Conservation (phyloP, 2,888 invertebrate genomes). For the Troides aeacus region DNA sequence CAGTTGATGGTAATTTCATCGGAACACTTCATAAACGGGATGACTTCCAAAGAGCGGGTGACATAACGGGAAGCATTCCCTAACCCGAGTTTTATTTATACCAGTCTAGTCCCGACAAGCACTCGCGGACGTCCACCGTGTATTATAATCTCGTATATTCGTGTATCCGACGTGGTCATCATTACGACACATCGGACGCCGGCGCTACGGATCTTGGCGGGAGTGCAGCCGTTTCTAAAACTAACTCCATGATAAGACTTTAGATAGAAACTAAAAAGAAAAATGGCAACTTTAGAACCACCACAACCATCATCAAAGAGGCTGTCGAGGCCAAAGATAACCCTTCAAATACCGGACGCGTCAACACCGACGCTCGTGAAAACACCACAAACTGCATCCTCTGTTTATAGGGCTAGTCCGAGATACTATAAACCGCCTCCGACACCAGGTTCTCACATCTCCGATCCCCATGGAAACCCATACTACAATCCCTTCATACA, state of each 20-base stretch:
- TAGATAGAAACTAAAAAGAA: not conserved
- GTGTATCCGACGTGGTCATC: conserved; percentile 32
- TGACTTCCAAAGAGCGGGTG: conserved; percentile 47
- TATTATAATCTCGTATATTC: conserved; percentile 36
- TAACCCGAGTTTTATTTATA: conserved; percentile 70
- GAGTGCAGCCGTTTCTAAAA: conserved; percentile 2
- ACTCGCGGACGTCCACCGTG: conserved; percentile 56
- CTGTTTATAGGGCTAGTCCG: conserved; percentile 45
- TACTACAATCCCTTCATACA: conserved; percentile 66
- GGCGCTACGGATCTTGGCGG: conserved; percentile 45
- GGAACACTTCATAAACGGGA: conserved; percentile 34
- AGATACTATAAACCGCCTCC: conserved; percentile 52
- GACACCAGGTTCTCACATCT: conserved; percentile 60
- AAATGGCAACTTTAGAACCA: conserved; percentile 49
- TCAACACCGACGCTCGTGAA: conserved; percentile 46
- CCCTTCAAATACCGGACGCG: conserved; percentile 68
- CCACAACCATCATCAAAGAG: conserved; percentile 54
- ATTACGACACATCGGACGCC: conserved; percentile 43
- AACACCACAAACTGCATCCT: conserved; percentile 46
- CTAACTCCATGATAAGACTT: not conserved
- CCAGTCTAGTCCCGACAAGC: conserved; percentile 61
- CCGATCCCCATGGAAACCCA: conserved; percentile 60
- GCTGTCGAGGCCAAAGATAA: conserved; percentile 70
- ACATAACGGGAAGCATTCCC: conserved; percentile 55
- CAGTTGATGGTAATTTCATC: conserved; percentile 11